A percentile compares a stretch with the other conserved stretches of the same genome.
phyloP scores from a whole-genome alignment of 2,888 invertebrate genomes.

The Calameuta idolon region DNA sequence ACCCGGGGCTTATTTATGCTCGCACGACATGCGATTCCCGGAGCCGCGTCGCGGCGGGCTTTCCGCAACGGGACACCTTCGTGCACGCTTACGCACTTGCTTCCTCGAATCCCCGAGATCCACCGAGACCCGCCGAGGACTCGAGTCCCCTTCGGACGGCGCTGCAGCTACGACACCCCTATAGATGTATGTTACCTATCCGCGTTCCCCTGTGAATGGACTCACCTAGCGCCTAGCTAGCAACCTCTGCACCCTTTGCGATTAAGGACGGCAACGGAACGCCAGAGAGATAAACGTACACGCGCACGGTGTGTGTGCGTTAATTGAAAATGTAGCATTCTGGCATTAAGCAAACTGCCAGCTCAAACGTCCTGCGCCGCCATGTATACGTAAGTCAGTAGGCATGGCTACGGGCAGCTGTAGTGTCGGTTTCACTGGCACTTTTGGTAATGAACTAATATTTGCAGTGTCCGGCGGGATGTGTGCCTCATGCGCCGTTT shows the following conservation, averaged over 20 bases:
- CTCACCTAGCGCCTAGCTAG: too few species aligned
- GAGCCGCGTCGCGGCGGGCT: not conserved
- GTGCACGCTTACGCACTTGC: too few species aligned
- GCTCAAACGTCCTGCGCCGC: conserved; percentile 40
- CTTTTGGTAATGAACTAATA: conserved; percentile 68
- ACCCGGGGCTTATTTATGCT: conserved; percentile 48
- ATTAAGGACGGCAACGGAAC: too few species aligned
- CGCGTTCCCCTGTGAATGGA: too few species aligned
- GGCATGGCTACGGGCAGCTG: not conserved
- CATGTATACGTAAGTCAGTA: not conserved
- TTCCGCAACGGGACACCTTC: not conserved
- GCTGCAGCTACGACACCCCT: too few species aligned
- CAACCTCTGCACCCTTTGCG: too few species aligned
- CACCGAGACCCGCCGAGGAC: too few species aligned
- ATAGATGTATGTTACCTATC: too few species aligned
- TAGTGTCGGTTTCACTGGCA: conserved; percentile 47
- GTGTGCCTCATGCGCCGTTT: conserved; percentile 11
- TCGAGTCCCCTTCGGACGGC: too few species aligned
- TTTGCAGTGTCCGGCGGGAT: conserved; percentile 58
- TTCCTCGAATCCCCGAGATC: too few species aligned
- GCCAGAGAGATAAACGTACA: too few species aligned
- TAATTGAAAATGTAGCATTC: conserved; percentile 6
- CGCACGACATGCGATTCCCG: conserved; percentile 49
- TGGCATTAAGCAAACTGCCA: conserved; percentile 50
- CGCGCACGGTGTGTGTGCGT: too few species aligned